Percentiles rank a stretch among this genome's conserved stretches.
Evolutionary conservation across 1,140 invertebrate genomes (phyloP).

Genomic region (Plectrocnemia conspersa): DNA sequence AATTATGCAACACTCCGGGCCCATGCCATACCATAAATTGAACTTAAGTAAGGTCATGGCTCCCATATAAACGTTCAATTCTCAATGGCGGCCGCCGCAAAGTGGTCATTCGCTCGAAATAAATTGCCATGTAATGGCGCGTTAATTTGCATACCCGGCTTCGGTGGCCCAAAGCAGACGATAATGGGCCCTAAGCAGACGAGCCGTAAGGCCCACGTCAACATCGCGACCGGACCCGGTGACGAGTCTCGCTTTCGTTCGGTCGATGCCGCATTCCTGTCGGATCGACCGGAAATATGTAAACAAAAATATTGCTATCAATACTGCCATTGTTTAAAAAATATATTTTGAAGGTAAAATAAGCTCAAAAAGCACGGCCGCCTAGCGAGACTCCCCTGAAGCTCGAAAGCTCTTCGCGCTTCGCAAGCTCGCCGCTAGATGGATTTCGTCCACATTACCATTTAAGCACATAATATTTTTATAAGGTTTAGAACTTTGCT

Average conservation of each 20-base stretch:
- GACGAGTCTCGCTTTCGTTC: too few species aligned
- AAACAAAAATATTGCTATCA: too few species aligned
- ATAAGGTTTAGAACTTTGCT: not conserved
- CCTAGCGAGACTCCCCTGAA: conserved; percentile 26
- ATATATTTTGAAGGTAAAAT: too few species aligned
- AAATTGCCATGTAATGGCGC: conserved; percentile 54
- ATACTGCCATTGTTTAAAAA: too few species aligned
- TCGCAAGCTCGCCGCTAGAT: conserved; percentile 27
- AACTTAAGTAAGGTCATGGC: conserved; percentile 53
- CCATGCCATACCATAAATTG: conserved; percentile 50
- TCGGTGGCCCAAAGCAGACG: conserved; percentile 25
- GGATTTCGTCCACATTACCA: conserved; percentile 7
- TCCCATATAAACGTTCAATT: conserved; percentile 51
- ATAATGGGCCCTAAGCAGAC: conserved; percentile 13
- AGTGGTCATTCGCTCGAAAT: conserved; percentile 55
- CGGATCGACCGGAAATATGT: too few species aligned
- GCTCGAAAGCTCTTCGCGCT: conserved; percentile 16
- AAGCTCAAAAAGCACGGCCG: conserved; percentile 20
- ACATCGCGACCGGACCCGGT: too few species aligned
- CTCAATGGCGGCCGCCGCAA: conserved; percentile 51
- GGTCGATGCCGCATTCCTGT: too few species aligned
- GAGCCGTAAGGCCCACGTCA: conserved; percentile 9
- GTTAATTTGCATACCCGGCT: conserved; percentile 53
- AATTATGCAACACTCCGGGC: conserved; percentile 24
- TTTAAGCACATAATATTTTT: not conserved